Conservation (phyloP, 2,797 vertebrate species). For the Diplodus sargus region DNA sequence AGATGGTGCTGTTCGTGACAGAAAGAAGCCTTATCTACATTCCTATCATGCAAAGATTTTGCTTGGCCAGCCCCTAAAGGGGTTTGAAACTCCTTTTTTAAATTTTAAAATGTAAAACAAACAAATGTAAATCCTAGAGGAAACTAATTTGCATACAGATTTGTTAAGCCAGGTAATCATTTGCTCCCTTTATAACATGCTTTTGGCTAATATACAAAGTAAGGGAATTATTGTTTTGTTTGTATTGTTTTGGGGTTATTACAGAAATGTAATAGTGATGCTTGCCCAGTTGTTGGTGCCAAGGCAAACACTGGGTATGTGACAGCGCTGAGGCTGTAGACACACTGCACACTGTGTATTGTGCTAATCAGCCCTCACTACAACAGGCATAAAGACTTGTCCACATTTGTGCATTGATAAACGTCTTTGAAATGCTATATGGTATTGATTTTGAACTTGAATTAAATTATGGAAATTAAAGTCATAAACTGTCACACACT, state of each 20-base stretch:
- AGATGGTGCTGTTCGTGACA: neutral
- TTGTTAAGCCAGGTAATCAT: slow-evolving; percentile 26
- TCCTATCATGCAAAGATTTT: neutral
- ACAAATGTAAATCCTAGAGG: slow-evolving; percentile 19
- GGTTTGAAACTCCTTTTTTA: slow-evolving; percentile 21
- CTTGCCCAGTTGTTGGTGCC: slow-evolving; percentile 11
- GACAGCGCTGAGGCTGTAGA: neutral
- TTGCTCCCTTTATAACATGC: slow-evolving; percentile 1
- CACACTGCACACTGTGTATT: neutral
- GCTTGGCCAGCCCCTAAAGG: neutral
- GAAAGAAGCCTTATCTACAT: neutral
- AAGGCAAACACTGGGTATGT: neutral
- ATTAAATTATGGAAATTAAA: neutral
- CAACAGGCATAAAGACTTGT: neutral
- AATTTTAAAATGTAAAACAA: neutral
- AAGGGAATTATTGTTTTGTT: neutral
- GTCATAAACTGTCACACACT: neutral
- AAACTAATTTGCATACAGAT: slow-evolving; percentile 37
- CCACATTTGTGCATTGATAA: neutral
- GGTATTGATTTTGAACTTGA: neutral
- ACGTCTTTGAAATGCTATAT: neutral
- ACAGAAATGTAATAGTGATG: slow-evolving; percentile 2
- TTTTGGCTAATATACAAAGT: slow-evolving; percentile 6
- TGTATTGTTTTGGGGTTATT: slow-evolving; percentile 7
- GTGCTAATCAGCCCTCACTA: neutral